Evolutionary conservation across 2,888 invertebrate genomes (phyloP), one percentile per base, ranked within the genome.

Genomic region (Drosophila prostipennis): DNA sequence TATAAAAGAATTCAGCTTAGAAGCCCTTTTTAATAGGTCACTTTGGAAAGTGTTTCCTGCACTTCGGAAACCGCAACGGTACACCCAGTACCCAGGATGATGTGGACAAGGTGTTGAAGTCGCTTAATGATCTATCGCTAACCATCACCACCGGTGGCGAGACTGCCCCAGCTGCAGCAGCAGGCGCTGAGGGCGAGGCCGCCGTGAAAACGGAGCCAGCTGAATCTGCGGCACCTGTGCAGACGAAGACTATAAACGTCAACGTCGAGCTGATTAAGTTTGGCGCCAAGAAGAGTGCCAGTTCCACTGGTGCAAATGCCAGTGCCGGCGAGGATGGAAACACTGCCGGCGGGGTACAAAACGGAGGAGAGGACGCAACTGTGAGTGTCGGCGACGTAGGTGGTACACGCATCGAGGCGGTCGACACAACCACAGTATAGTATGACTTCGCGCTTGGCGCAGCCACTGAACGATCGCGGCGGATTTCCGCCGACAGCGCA

Each of bases 21-120:
- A 14, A 10, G 0, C 8, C 0, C 8, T n/a, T 39, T 19, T 4
- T 6, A 6, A 0, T 42, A 94, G 94, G 94, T 65, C 93, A 93
- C 91, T 93, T 93, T 60, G 95, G 95, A 57, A 94, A 94, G 90
- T 95, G 95, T 88, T 95, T 94, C 85, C 93, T 96, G 78, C 96
- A 96, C 91, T 96, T 96, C 92, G 94, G 94, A 78, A 96, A 95
- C 91, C 93, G 94, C 54, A 93, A 93, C 80, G 93, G 93, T 49
- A 77, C 72, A 36, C 87, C 90, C 39, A 90, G 90, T 74, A 88
- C 89, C 56, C 92, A 92, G 42, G 91, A 89, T 23, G 91, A 91
- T 58, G 87, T 92, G 57, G 89, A 91, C 53, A 90, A 89, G 73
- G 91, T 92, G 51, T 77, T 92, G 11, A 80, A 91, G 68, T 90